Evolutionary conservation across 2,797 vertebrate species (phyloP), one percentile per base, ranked within the genome.

Genomic region (Vespertilio murinus): DNA sequence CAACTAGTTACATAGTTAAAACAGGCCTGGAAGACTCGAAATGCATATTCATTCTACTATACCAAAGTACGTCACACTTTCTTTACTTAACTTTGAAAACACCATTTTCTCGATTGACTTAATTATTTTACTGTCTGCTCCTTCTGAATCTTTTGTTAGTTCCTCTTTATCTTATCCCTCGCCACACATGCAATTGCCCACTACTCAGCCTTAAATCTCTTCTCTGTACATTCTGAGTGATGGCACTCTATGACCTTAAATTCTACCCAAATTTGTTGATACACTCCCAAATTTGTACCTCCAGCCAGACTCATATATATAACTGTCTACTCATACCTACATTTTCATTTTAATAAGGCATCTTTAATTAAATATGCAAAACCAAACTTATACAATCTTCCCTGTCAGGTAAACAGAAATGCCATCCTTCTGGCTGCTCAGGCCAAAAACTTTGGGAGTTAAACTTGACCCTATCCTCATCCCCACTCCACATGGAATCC

Each of bases 291-390:
- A 74, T 91, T 38, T 59, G 33, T 45, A 61, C 1, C 45, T 94
- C 33, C 8, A 64, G 77, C 4, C 40, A 70, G 52, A 89, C 17
- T 83, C 64, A 82, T 35, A 45, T 12, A 23, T 20, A 61, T n/a
- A 88, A 54, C 28, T 78, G 38, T 14, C 30, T 82, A 65, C 16
- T 75, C 45, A 59, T 5, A 77, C 22, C 35, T 83, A 52, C 18
- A 74, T 65, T 79, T 87, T 56, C 45, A 33, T 33, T n/a, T 74
- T 83, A 93, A 74, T 89, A 89, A 90, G 65, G 5, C 38, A 92
- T 35, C 45, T 52, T 79, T 25, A 95, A 90, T 91, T 89, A 93
- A 81, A 81, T 40, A 56, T 40, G 40, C 8, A 90, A 94, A 78
- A 5, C 25, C 40, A 61, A 54, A 91, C 2, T 30, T 47, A 30